A percentile compares a stretch with the other conserved stretches of the same genome.
These are phyloP conservation scores for Dysidea cf. avara DNA, from an alignment of 37 sponge, comb jelly and placozoan genomes.

Conservation along the genomic window DNA sequence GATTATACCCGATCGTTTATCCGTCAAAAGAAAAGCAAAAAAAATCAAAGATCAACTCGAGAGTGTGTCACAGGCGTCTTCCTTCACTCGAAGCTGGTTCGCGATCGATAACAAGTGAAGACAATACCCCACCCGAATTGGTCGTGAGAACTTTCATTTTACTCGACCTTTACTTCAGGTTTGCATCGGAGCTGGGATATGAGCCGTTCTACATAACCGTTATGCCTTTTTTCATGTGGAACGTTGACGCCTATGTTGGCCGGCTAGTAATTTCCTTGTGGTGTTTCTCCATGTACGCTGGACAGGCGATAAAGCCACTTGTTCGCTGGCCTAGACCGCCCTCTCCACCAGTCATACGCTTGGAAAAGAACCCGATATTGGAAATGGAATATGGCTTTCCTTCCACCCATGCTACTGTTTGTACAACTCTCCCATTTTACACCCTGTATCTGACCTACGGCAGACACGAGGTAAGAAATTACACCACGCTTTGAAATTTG, in stretches of 20 bases:
- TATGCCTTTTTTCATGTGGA: slow-evolving; percentile 68
- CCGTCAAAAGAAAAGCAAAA: too few species aligned
- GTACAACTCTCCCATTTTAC: slow-evolving; percentile 72
- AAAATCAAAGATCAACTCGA: too few species aligned
- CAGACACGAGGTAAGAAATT: slow-evolving; percentile 69
- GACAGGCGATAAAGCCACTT: slow-evolving; percentile 81
- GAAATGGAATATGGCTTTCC: slow-evolving; percentile 92
- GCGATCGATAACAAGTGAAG: too few species aligned
- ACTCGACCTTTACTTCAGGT: slow-evolving; percentile 69
- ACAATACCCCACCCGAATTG: not conserved
- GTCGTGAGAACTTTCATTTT: slow-evolving; percentile 53
- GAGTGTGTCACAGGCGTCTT: too few species aligned
- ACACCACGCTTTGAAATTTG: not conserved
- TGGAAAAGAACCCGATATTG: slow-evolving; percentile 63
- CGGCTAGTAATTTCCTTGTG: slow-evolving; percentile 62
- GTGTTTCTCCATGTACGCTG: slow-evolving; percentile 87
- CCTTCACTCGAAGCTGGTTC: too few species aligned
- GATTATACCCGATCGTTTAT: too few species aligned
- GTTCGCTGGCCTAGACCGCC: slow-evolving; percentile 68
- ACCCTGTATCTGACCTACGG: slow-evolving; percentile 22
- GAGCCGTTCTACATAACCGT: slow-evolving; percentile 91
- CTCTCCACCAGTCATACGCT: slow-evolving; percentile 69
- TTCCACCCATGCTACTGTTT: slow-evolving; percentile 91
- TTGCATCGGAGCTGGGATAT: slow-evolving; percentile 81
- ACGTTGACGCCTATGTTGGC: slow-evolving; percentile 58